Evolutionary conservation across 64 coral and sea anemone species (phyloP).

Genomic region (Montipora cactus): DNA sequence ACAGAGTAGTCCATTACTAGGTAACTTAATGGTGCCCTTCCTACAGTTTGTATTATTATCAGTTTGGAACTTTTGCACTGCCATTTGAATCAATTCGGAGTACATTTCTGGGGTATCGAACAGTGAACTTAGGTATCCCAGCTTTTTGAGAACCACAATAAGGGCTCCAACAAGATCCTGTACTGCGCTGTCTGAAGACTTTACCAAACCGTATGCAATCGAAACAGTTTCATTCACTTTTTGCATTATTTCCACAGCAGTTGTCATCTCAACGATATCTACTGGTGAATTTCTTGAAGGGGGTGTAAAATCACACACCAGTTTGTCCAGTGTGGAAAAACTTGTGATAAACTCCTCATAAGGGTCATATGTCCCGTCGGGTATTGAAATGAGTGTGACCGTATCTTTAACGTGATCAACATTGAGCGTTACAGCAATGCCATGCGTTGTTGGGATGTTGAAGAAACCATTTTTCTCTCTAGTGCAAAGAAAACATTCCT

Average conservation of each 20-base stretch:
- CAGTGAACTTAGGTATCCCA: slow-evolving; percentile 73
- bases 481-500: slow-evolving; percentile 56
- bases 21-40: background rate
- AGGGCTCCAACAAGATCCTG: slow-evolving; percentile 32
- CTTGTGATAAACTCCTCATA: slow-evolving; percentile 42
- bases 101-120: slow-evolving; percentile 50
- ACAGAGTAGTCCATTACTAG: slow-evolving; percentile 60
- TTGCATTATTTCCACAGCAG: background rate
- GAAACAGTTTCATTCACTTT: background rate
- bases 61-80: slow-evolving; percentile 76
- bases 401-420: slow-evolving; percentile 34
- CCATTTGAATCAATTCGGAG: slow-evolving; percentile 54
- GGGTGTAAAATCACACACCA: background rate
- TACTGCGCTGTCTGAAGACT: slow-evolving; percentile 4
- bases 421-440: slow-evolving; percentile 50
- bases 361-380: slow-evolving; percentile 63
- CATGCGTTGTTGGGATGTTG: slow-evolving; percentile 34
- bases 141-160: slow-evolving; percentile 21
- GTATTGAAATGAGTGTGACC: slow-evolving; percentile 74
- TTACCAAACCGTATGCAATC: slow-evolving; percentile 18
- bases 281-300: slow-evolving; percentile 20
- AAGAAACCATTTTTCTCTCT: slow-evolving; percentile 48
- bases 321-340: slow-evolving; percentile 72
- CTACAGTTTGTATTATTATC: slow-evolving; percentile 69
- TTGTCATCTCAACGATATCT: slow-evolving; percentile 1